Evolutionary conservation across 2,797 vertebrate genomes (phyloP).

Genomic region (Gobio occitaniae): DNA sequence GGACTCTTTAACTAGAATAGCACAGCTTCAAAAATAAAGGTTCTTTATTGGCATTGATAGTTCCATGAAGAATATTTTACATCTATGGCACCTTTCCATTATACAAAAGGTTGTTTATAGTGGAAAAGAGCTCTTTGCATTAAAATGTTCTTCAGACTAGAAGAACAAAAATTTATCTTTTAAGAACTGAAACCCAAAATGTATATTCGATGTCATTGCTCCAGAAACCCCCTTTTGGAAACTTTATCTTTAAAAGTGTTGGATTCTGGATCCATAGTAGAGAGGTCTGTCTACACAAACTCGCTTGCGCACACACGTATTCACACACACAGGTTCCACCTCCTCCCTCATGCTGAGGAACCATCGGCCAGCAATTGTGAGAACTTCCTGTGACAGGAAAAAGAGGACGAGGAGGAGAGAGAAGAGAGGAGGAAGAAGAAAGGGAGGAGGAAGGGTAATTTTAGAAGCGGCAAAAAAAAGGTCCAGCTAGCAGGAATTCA

Average conservation of each 20-base stretch:
- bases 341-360: constrained; percentile 71
- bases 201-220: background rate
- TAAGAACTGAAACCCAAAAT: background rate
- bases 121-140: background rate
- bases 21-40: background rate
- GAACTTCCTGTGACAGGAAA: constrained; percentile 84
- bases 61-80: background rate
- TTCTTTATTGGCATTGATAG: background rate
- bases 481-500: constrained; percentile 47
- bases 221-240: background rate
- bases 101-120: background rate
- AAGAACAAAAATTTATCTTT: background rate
- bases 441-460: constrained; percentile 67
- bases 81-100: background rate
- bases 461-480: constrained; percentile 63
- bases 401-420: constrained; percentile 65
- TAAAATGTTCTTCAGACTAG: background rate
- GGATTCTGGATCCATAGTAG: background rate
- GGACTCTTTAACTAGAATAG: background rate
- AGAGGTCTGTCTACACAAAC: background rate
- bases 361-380: constrained; percentile 79
- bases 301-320: background rate
- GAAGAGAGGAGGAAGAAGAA: constrained; percentile 59
- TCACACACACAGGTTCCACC: constrained; percentile 31
- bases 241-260: background rate